A percentile compares a stretch with the other conserved stretches of the same genome.
Evolutionary conservation across 2,888 invertebrate species (phyloP).

Genomic region (Chloroclystis v-ata): DNA sequence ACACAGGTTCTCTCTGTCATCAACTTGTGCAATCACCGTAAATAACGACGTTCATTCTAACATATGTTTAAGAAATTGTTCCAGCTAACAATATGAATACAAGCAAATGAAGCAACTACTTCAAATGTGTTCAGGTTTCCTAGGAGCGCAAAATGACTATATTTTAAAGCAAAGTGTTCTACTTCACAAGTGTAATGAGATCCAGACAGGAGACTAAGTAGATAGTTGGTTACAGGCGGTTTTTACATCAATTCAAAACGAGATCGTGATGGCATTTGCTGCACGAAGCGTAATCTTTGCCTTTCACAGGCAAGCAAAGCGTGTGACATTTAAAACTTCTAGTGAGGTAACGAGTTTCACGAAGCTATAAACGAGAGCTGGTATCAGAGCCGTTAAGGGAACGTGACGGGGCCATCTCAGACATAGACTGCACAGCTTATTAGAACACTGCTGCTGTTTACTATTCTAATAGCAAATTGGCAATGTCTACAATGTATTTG

Average conservation of each 20-base stretch:
- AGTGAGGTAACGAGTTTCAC: conserved; percentile 43
- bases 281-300: conserved; percentile 50
- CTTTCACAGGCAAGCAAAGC: conserved; percentile 47
- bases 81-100: too few species aligned
- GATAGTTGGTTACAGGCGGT: conserved; percentile 22
- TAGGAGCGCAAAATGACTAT: not conserved
- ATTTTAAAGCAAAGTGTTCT: conserved; percentile 6
- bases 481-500: not conserved
- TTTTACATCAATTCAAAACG: conserved; percentile 50
- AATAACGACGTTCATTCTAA: too few species aligned
- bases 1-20: too few species aligned
- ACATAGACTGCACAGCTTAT: not conserved
- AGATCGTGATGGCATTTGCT: conserved; percentile 64
- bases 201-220: conserved; percentile 13
- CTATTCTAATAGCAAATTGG: not conserved
- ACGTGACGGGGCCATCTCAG: conserved; percentile 1
- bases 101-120: too few species aligned
- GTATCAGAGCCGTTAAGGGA: not conserved
- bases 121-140: too few species aligned
- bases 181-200: conserved; percentile 19
- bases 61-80: too few species aligned
- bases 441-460: not conserved
- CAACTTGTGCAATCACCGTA: too few species aligned
- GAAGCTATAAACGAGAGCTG: conserved; percentile 16
- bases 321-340: conserved; percentile 59